Base-by-base conservation (phyloP, 2,888 invertebrate genomes). In the Julus scanicus region DNA sequence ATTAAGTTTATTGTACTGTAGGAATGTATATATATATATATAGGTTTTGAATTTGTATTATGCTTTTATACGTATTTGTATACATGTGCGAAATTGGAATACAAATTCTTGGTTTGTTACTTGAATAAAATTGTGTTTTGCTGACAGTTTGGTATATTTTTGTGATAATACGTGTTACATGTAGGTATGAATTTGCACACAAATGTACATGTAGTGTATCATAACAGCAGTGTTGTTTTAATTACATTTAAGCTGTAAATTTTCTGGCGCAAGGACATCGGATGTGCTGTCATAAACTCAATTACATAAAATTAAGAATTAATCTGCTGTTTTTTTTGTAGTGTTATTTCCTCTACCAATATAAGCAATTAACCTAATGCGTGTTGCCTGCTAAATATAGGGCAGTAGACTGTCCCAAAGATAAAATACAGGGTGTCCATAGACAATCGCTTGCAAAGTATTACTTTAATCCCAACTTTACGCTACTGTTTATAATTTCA, bases 211-310 rank as follows among this genome's bases (percentile, higher is more conserved):
- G 15, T 17, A 57, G 57, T 15, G 13, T 17, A n/a, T n/a, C n/a
- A n/a, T n/a, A n/a, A 57, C 4, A 1, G 20, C 20, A 63, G 63
- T 20, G 8, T 20, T 63, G 63, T 63, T 63, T 63, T 4, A 20
- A 20, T 6, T 63, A 20, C 17, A 63, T 8, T 44, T 63, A 63
- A 63, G 63, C 20, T 44, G 63, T 20, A 63, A 20, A 63, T 63
- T 63, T 17, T 20, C 63, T 63, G 9, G 63, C 1, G 63, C 63
- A 63, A 63, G 63, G 63, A n/a, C 63, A 20, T 63, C 63, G 63
- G 63, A 63, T 63, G 63, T 63, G 20, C 63, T 63, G 63, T 63
- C 63, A 63, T 20, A 63, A 63, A 63, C 63, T 63, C 63, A 63
- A 63, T 63, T 63, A 63, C 20, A 17, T 63, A 63, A 63, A 63